Percentiles rank a stretch among this genome's conserved stretches.
phyloP scores from a whole-genome alignment of 2,113 vertebrate species.

The Damaliscus lunatus region DNA sequence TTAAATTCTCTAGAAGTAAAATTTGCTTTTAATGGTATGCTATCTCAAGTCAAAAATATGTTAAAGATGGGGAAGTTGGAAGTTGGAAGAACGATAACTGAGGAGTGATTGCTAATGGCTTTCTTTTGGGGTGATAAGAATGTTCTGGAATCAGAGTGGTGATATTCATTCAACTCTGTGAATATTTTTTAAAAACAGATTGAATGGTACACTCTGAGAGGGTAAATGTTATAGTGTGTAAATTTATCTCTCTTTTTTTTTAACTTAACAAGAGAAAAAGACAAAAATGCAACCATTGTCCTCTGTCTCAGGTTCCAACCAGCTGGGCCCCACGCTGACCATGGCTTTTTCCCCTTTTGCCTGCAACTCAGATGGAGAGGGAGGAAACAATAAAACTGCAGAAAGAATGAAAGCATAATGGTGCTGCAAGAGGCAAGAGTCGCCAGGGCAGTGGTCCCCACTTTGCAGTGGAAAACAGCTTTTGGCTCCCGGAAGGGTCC shows the following conservation, averaged over 20 bases:
- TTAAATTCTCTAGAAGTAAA: not conserved
- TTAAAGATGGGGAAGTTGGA: not conserved
- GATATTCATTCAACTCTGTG: not conserved
- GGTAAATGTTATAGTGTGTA: not conserved
- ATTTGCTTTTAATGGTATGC: not conserved
- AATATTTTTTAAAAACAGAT: not conserved
- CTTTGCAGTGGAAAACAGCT: rapidly evolving
- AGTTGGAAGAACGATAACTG: rapidly evolving
- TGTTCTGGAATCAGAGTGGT: not conserved
- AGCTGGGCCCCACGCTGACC: not conserved
- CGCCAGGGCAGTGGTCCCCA: rapidly evolving
- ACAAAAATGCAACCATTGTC: not conserved
- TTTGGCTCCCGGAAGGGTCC: no score
- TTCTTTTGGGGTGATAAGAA: not conserved
- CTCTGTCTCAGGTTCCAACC: not conserved
- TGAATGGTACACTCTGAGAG: not conserved
- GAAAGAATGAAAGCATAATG: rapidly evolving
- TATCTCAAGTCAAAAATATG: not conserved
- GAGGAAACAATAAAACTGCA: not conserved
- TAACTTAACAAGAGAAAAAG: not conserved
- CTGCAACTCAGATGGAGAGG: no score
- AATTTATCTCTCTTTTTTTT: not conserved
- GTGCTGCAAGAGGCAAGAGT: no score
- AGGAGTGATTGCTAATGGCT: not conserved
- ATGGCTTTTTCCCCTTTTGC: not conserved